These are phyloP conservation scores for Cryptotis parvus DNA, from an alignment of 2,113 vertebrate species.

Conservation along the genomic window DNA sequence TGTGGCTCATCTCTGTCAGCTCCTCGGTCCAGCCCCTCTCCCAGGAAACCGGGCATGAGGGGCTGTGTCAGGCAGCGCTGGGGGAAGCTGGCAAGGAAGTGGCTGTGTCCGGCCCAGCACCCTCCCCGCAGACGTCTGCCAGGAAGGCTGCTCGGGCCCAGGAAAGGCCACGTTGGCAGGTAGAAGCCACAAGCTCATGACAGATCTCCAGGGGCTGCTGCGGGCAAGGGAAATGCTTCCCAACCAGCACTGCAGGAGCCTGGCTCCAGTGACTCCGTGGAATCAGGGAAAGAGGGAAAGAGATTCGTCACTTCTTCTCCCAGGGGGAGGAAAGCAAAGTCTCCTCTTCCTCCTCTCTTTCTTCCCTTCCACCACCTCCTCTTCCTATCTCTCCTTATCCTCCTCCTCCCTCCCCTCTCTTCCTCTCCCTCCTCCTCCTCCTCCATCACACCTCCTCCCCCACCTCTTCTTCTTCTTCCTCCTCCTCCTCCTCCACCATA, in stretches of 20 bases:
- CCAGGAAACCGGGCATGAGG: too few relatives aligned
- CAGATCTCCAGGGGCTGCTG: background rate
- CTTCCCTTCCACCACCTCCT: too few relatives aligned
- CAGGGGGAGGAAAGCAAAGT: background rate
- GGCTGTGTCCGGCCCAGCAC: background rate
- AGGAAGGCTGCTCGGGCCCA: background rate
- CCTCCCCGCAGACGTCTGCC: background rate
- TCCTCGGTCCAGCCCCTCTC: background rate
- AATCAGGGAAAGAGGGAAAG: constrained; percentile 18
- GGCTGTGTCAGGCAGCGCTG: fast-evolving
- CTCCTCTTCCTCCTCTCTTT: too few relatives aligned
- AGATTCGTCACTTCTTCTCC: background rate
- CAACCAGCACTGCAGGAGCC: background rate
- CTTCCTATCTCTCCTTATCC: too few relatives aligned
- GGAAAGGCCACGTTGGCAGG: background rate
- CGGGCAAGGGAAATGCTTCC: background rate
- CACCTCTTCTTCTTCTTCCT: too few relatives aligned
- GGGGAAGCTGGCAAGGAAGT: too few relatives aligned
- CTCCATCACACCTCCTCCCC: too few relatives aligned
- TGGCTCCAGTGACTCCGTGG: background rate
- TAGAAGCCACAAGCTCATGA: background rate
- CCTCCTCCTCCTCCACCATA: too few relatives aligned
- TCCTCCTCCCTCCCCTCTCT: too few relatives aligned
- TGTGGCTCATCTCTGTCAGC: background rate
- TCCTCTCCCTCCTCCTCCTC: too few relatives aligned